Evolutionary conservation across 2,888 invertebrate genomes (phyloP).

Genomic region (Galeruca laticollis): DNA sequence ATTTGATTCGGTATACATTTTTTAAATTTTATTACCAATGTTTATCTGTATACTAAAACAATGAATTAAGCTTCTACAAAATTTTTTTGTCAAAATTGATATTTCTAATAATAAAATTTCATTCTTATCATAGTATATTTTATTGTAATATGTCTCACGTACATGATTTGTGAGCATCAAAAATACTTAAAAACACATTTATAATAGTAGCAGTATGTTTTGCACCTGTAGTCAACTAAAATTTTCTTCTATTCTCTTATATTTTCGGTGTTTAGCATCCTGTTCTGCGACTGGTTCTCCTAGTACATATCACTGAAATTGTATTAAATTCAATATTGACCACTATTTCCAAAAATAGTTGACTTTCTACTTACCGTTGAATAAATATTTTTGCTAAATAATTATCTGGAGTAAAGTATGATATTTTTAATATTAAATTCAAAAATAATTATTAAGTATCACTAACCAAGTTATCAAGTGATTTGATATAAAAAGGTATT

Average conservation of each 20-base stretch:
- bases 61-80: too few relatives aligned
- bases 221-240: not conserved
- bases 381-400: too few relatives aligned
- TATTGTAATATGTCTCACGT: too few relatives aligned
- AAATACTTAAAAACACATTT: constrained; percentile 1
- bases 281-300: not conserved
- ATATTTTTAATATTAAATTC: not conserved
- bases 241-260: not conserved
- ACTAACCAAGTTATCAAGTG: not conserved
- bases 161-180: too few relatives aligned
- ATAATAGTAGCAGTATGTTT: not conserved
- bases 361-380: constrained; percentile 9
- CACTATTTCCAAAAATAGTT: constrained; percentile 20
- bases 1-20: too few relatives aligned
- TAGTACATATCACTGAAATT: constrained; percentile 3
- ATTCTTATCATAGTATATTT: too few relatives aligned
- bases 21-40: too few relatives aligned
- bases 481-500: too few relatives aligned
- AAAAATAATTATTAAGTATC: not conserved
- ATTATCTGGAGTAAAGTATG: too few relatives aligned
- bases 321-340: constrained; percentile 21
- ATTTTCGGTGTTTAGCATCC: not conserved
- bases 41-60: too few relatives aligned
- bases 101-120: too few relatives aligned
- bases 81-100: too few relatives aligned